These are phyloP conservation scores for Drosophila nigrodunni DNA, from an alignment of 1,140 invertebrate species.

Conservation along the genomic window DNA sequence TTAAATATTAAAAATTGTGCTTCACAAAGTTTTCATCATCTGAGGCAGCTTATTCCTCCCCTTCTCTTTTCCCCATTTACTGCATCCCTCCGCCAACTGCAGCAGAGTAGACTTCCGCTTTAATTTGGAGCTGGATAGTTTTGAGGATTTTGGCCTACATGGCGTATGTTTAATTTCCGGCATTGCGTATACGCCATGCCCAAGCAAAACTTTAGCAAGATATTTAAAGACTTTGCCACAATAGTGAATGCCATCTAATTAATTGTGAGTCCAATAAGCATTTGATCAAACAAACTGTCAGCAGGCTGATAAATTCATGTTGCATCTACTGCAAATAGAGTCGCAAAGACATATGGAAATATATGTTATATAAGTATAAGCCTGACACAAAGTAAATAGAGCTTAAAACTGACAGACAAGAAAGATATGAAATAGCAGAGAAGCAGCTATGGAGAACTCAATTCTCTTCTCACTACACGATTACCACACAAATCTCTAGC, in stretches of 20 bases:
- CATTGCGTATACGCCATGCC: constrained; percentile 61
- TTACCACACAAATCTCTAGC: constrained; percentile 61
- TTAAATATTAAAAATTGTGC: constrained; percentile 75
- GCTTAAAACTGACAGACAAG: constrained; percentile 31
- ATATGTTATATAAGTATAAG: constrained; percentile 47
- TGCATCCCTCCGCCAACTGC: constrained; percentile 46
- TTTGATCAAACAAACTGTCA: constrained; percentile 71
- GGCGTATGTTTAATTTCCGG: constrained; percentile 80
- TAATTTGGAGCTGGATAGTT: constrained; percentile 33
- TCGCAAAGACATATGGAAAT: constrained; percentile 21
- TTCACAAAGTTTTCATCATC: constrained; percentile 37
- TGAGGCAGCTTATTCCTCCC: constrained; percentile 17
- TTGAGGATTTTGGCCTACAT: constrained; percentile 43
- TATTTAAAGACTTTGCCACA: constrained; percentile 20
- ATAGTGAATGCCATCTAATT: constrained; percentile 59
- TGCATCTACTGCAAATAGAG: constrained; percentile 7
- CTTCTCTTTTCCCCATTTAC: background rate
- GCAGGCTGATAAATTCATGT: constrained; percentile 60
- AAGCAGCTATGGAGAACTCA: constrained; percentile 41
- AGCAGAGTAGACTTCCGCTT: constrained; percentile 73
- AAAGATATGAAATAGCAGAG: constrained; percentile 3
- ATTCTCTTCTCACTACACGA: constrained; percentile 34
- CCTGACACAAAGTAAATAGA: constrained; percentile 49
- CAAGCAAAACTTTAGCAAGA: background rate
- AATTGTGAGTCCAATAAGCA: constrained; percentile 46